A percentile compares a stretch with the other conserved stretches of the same genome.
Conservation (phyloP, 2,113 vertebrate species). For the Melanerpes formicivorus region DNA sequence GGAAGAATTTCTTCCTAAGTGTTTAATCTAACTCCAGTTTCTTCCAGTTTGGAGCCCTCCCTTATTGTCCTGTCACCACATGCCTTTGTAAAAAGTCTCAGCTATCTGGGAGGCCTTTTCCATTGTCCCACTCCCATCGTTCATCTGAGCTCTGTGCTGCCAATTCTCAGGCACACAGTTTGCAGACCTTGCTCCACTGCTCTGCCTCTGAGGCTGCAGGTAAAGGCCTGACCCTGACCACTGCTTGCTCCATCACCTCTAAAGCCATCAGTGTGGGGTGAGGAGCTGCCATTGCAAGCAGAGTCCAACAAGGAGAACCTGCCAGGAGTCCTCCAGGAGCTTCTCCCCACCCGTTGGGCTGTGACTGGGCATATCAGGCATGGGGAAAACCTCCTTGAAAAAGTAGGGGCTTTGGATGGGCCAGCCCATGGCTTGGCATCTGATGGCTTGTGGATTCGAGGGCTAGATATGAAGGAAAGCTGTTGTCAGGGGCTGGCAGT, state of each 20-base stretch:
- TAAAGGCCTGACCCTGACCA: background rate
- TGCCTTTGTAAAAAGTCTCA: too few relatives aligned
- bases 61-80: too few relatives aligned
- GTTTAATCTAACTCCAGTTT: too few relatives aligned
- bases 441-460: background rate
- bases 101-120: background rate
- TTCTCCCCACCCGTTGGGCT: background rate
- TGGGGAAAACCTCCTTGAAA: background rate
- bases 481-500: background rate
- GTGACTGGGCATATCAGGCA: background rate
- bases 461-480: background rate
- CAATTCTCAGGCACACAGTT: rapidly evolving
- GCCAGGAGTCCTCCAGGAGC: background rate
- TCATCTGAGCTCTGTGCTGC: background rate
- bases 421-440: background rate
- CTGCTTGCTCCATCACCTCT: background rate
- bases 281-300: background rate
- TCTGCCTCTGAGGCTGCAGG: background rate
- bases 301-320: background rate
- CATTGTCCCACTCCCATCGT: rapidly evolving
- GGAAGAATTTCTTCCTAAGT: too few relatives aligned
- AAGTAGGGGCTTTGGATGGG: rapidly evolving
- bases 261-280: rapidly evolving
- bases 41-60: too few relatives aligned
- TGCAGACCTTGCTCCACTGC: background rate